Conservation (phyloP, 2,797 vertebrate species). For the Gorsachius magnificus region DNA sequence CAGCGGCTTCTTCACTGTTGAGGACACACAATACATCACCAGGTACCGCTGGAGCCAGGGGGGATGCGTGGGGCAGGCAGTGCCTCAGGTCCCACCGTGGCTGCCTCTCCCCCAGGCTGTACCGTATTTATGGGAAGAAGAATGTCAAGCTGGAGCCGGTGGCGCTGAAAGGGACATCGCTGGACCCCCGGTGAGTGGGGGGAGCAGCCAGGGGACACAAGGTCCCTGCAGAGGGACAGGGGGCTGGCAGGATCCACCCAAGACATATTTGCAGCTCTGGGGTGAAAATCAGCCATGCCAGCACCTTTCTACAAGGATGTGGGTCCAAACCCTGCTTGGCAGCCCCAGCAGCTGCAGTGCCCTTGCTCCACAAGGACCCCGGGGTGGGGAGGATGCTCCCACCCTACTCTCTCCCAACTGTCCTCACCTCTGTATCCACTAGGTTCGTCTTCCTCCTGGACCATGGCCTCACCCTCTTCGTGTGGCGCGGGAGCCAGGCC, state of each 20-base stretch:
- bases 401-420: background rate
- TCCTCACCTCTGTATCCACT: background rate
- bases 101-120: conserved; percentile 78
- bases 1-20: conserved; percentile 96
- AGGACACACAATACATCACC: conserved; percentile 86
- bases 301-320: background rate
- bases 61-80: background rate
- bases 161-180: conserved; percentile 84
- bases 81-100: rapidly evolving
- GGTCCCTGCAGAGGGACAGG: background rate
- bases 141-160: conserved; percentile 93
- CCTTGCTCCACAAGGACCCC: background rate
- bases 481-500: conserved; percentile 93
- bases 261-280: background rate
- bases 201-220: too few species aligned
- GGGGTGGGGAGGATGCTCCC: background rate
- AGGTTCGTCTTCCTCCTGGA: conserved; percentile 97
- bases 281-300: rapidly evolving
- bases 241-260: background rate
- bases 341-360: background rate
- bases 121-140: conserved; percentile 94
- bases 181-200: conserved; percentile 88
- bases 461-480: conserved; percentile 83
- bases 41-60: conserved; percentile 71
- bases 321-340: background rate